Evolutionary conservation across 2,888 invertebrate genomes (phyloP), one percentile per base, ranked within the genome.

Genomic region (Xanthorhoe designata): DNA sequence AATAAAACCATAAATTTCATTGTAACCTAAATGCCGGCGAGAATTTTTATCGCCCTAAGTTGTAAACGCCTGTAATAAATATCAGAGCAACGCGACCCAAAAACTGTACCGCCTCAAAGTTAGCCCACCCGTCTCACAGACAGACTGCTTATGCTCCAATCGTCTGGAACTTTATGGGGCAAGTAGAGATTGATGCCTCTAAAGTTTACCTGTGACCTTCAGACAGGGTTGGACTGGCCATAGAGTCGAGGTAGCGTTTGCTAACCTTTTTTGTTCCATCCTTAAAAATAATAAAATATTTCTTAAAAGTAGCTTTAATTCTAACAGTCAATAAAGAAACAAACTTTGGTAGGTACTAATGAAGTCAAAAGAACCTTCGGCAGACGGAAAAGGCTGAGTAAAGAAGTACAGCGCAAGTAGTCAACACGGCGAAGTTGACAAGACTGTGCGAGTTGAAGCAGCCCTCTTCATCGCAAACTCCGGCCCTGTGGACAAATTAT

Each of bases 1-100:
- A 32, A 50, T 51, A 50, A 24, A 50, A 51, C 50, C 50, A 59
- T 59, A 51, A 59, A 59, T 59, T 15, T 59, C 15, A 51, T 19
- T 58, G 18, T 17, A 19, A 52, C 59, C 51, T 59, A 51, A 59
- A 35, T 17, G 51, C 47, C 52, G 56, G 50, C 35, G 47, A 42
- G 52, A 60, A 52, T 60, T 67, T 67, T 67, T 67, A 67, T 67
- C 51, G 63, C 51, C 49, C 32, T 38, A 19, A 68, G 57, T 64
- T 68, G 68, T 64, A 64, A 64, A 68, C 68, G 68, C 64, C 68
- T 68, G 68, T 50, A 64, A 68, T 68, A 68, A 68, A 68, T 64
- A 57, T 64, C 45, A 32, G 53, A 61, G 64, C 68, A 61, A 61
- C 60, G 64, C 15, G 60, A 51, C 42, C 61, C 35, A 57, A 62